These are phyloP conservation scores for Eristalis pertinax DNA, from an alignment of 2,888 invertebrate genomes.

Conservation along the genomic window DNA sequence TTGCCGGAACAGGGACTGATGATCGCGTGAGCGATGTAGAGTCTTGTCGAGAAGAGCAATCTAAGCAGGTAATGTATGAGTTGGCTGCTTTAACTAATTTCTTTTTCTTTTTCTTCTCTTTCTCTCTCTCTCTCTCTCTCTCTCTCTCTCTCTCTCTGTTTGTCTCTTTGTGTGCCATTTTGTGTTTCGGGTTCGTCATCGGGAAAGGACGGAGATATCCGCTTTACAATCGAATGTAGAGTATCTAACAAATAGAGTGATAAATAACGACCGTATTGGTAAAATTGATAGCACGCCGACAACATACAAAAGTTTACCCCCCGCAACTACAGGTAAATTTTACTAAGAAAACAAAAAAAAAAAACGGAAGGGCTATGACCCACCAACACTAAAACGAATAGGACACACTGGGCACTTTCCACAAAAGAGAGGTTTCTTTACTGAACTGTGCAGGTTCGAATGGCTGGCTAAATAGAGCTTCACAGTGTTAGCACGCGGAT, in stretches of 20 bases:
- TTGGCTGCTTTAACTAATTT: slow-evolving; percentile 74
- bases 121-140: slow-evolving; percentile 61
- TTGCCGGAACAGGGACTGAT: neutral
- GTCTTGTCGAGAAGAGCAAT: slow-evolving; percentile 76
- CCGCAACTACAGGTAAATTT: slow-evolving; percentile 78
- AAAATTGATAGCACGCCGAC: slow-evolving; percentile 79
- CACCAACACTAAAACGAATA: neutral
- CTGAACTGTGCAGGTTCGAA: too few relatives aligned
- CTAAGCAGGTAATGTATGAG: slow-evolving; percentile 73
- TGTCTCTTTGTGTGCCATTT: slow-evolving; percentile 21
- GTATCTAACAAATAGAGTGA: slow-evolving; percentile 81
- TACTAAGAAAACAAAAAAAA: neutral
- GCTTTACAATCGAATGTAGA: slow-evolving; percentile 82
- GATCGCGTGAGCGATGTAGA: slow-evolving; percentile 71
- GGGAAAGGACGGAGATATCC: slow-evolving; percentile 81
- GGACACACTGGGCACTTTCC: neutral
- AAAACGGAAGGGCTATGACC: neutral
- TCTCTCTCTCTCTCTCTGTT: slow-evolving; percentile 57
- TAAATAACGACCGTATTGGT: slow-evolving; percentile 80
- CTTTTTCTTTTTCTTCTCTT: slow-evolving; percentile 43
- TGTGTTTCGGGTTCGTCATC: slow-evolving; percentile 9
- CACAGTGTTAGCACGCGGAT: too few relatives aligned
- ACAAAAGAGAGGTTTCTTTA: too few relatives aligned
- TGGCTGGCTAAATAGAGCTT: too few relatives aligned
- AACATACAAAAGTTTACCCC: slow-evolving; percentile 79